Percentiles rank a stretch among this genome's conserved stretches.
Evolutionary conservation across 1,140 invertebrate species (phyloP).

Genomic region (Adoxophyes honmai): DNA sequence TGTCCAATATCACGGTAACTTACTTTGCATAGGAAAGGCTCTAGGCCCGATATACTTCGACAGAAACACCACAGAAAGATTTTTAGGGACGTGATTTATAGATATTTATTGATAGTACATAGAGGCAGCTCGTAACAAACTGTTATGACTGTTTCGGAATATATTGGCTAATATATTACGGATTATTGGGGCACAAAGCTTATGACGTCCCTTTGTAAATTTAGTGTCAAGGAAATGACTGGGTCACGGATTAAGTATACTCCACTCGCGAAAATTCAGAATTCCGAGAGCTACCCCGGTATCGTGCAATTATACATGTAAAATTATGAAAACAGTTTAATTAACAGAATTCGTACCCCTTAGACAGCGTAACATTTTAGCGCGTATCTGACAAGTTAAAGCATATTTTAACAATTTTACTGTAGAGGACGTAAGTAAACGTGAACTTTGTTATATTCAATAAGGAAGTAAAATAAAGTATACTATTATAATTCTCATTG

Average conservation of each 20-base stretch:
- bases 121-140: constrained; percentile 7
- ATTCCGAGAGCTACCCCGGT: constrained; percentile 11
- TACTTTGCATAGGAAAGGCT: constrained; percentile 27
- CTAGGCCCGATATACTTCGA: neutral
- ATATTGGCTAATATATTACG: constrained; percentile 19
- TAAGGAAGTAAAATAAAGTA: too few species aligned
- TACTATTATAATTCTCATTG: too few species aligned
- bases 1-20: constrained; percentile 53
- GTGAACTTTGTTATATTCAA: too few species aligned
- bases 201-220: constrained; percentile 26
- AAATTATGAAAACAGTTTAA: constrained; percentile 6
- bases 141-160: neutral
- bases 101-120: neutral
- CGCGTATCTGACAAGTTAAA: too few species aligned
- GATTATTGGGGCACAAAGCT: constrained; percentile 15
- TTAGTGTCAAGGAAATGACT: constrained; percentile 15
- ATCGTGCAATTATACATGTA: neutral
- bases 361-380: neutral
- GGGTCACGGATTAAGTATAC: constrained; percentile 16
- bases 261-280: constrained; percentile 19
- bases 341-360: neutral
- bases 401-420: too few species aligned
- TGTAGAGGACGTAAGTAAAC: too few species aligned
- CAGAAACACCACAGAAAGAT: neutral
- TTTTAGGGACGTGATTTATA: neutral